A percentile compares a stretch with the other conserved stretches of the same genome.
Conservation (phyloP, 53 echinoderm and acorn worm genomes). For the Henricia sp. region DNA sequence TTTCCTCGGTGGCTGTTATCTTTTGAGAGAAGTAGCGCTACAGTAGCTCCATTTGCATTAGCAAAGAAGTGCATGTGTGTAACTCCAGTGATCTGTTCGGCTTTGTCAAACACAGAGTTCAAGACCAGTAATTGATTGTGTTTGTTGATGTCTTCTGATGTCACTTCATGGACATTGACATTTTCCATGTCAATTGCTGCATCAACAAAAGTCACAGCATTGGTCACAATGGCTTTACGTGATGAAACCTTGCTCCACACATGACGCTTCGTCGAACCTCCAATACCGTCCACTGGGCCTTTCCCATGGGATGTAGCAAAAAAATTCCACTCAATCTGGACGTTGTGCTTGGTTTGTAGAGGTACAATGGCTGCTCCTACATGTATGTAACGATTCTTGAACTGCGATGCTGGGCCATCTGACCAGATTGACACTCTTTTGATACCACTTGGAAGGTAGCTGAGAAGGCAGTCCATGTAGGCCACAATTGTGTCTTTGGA, state of each 20-base stretch:
- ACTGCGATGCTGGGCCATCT: conserved; percentile 79
- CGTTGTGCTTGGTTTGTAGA: conserved; percentile 51
- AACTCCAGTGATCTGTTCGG: conserved; percentile 22
- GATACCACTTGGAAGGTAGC: background rate
- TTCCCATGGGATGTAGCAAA: conserved; percentile 60
- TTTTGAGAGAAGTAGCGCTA: background rate
- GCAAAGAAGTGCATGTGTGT: conserved; percentile 14
- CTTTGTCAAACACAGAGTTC: conserved; percentile 6
- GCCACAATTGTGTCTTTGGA: conserved; percentile 51
- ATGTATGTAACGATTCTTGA: conserved; percentile 70
- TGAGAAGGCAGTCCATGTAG: conserved; percentile 26
- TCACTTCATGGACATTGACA: conserved; percentile 20
- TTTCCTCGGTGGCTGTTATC: conserved; percentile 17
- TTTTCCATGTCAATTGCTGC: background rate
- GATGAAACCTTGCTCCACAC: conserved; percentile 24
- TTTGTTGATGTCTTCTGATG: background rate
- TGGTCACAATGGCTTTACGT: conserved; percentile 29
- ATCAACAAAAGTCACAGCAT: conserved; percentile 30
- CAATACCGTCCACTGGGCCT: conserved; percentile 66
- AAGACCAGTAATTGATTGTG: background rate
- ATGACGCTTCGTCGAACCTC: conserved; percentile 36
- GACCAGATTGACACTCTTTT: conserved; percentile 57
- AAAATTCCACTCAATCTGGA: conserved; percentile 59
- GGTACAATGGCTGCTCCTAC: conserved; percentile 39
- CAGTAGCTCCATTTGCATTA: conserved; percentile 1